Evolutionary conservation across 2,888 invertebrate species (phyloP).

Genomic region (Anthrax anthrax): DNA sequence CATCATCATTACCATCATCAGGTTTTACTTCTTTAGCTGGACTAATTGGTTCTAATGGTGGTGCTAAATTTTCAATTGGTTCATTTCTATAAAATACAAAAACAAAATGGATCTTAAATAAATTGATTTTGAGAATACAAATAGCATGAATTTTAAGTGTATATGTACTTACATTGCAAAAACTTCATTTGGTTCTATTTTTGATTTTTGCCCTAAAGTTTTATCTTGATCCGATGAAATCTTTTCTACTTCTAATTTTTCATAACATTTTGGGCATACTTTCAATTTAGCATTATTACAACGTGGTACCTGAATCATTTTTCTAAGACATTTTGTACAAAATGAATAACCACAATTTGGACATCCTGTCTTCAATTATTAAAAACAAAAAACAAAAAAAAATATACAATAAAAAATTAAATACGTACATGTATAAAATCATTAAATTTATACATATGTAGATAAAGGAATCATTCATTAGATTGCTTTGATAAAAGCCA

Average conservation of each 20-base stretch:
- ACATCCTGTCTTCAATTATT: conserved; percentile 52
- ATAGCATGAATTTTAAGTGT: too few species aligned
- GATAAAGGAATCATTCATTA: too few species aligned
- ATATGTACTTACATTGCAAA: conserved; percentile 3
- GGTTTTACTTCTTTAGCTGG: conserved; percentile 2
- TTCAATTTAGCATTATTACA: conserved; percentile 44
- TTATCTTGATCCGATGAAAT: background rate
- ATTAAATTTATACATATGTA: too few species aligned
- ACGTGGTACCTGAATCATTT: conserved; percentile 51
- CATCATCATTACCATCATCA: conserved; percentile 12
- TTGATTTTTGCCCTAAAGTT: too few species aligned
- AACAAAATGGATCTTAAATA: conserved; percentile 3
- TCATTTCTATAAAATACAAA: conserved; percentile 16
- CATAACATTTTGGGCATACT: conserved; percentile 43
- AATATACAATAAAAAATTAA: too few species aligned
- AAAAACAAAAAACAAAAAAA: background rate
- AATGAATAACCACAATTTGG: conserved; percentile 71
- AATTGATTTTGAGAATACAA: background rate
- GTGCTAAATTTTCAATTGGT: conserved; percentile 19
- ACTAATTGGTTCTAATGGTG: conserved; percentile 21
- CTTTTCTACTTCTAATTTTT: conserved; percentile 23
- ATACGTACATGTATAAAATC: too few species aligned
- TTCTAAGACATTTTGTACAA: conserved; percentile 65
- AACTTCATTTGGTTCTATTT: background rate
- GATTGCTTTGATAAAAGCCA: too few species aligned